Evolutionary conservation across 2,797 vertebrate species (phyloP), one percentile per base, ranked within the genome.

Genomic region (Enteromius paludinosus): DNA sequence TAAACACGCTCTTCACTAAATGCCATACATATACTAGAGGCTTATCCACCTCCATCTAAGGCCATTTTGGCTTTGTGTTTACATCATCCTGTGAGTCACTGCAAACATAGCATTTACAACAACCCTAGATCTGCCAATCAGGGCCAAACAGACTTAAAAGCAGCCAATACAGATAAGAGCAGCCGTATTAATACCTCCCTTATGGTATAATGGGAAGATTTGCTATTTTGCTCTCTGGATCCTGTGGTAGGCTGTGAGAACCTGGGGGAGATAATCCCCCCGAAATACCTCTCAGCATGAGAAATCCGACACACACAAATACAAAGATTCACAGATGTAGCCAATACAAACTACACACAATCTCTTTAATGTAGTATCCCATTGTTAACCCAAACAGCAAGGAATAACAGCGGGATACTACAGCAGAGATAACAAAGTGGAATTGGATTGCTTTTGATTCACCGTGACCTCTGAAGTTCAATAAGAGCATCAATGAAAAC

Each of bases 61-160:
- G 79, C 72, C 76, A 85, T 84, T 84, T 69, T 72, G 78, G 70
- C 73, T 30, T 61, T 65, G 75, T 90, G 87, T 86, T 89, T 86
- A 85, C 74, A 84, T 84, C 82, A 81, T 78, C 62, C 64, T 23
- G 28, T 83, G 82, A 84, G 86, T 84, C 84, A 86, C 81, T 61
- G 77, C 83, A 77, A 84, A 81, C 69, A 84, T 65, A 35, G 45
- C 28, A 78, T 74, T 66, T 75, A 82, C 74, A 81, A 66, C 61
- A 73, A 71, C 70, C 82, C 79, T 78, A 75, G 33, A 65, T 70
- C 79, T 38, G 49, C 75, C 82, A 83, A 75, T 79, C 73, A 85
- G 62, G 76, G 38, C 70, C 69, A 38, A 69, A 49, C 56, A 45
- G 52, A 64, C 69, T 62, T 45, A 54, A 83, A 81, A 82, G 52